A percentile compares a stretch with the other conserved stretches of the same genome.
These are phyloP conservation scores for Drosophila neocordata DNA, from an alignment of 1,140 invertebrate species.

Conservation along the genomic window DNA sequence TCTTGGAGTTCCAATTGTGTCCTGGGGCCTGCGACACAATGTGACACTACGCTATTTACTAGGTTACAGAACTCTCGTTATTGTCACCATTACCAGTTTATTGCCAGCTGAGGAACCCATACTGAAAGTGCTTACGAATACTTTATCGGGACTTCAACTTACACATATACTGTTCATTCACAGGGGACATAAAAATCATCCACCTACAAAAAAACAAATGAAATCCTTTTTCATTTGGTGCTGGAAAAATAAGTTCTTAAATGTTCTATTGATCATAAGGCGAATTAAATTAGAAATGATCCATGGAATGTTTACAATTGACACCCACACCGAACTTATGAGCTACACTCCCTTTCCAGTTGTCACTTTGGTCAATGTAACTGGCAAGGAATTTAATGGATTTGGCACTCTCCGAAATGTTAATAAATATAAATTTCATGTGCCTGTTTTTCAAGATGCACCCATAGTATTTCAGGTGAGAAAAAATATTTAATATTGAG, in stretches of 20 bases:
- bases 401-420: constrained; percentile 33
- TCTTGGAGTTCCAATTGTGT: constrained; percentile 34
- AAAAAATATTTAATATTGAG: not conserved
- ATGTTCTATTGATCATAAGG: constrained; percentile 44
- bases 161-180: constrained; percentile 45
- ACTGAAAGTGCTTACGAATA: constrained; percentile 24
- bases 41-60: constrained; percentile 13
- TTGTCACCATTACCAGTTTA: constrained; percentile 34
- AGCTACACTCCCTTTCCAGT: constrained; percentile 59
- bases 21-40: constrained; percentile 35
- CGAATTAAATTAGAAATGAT: not conserved
- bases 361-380: constrained; percentile 38
- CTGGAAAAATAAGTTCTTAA: constrained; percentile 47
- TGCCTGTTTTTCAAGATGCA: constrained; percentile 53
- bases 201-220: not conserved
- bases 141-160: constrained; percentile 39
- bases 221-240: constrained; percentile 53
- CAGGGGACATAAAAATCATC: not conserved
- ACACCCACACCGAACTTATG: constrained; percentile 25
- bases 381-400: not conserved
- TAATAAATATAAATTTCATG: constrained; percentile 37
- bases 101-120: constrained; percentile 32
- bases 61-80: constrained; percentile 30
- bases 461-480: constrained; percentile 47
- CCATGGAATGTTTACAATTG: not conserved